These are phyloP conservation scores for Aphidius ervi DNA, from an alignment of 1,140 invertebrate genomes.

Conservation along the genomic window DNA sequence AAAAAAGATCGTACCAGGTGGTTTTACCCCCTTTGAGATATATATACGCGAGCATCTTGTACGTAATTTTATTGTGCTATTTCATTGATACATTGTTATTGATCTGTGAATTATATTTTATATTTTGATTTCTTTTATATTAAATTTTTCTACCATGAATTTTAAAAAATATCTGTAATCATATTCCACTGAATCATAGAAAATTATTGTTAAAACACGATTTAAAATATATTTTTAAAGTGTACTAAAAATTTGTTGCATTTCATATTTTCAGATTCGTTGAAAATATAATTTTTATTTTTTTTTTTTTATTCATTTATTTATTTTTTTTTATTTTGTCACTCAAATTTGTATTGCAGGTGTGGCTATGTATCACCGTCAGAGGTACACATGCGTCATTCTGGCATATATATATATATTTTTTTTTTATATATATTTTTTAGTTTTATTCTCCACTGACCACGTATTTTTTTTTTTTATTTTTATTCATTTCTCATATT, in stretches of 20 bases:
- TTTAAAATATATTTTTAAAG: conserved; percentile 1
- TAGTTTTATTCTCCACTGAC: not conserved
- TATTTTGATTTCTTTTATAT: not conserved
- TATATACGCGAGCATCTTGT: conserved; percentile 3
- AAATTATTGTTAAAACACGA: not conserved
- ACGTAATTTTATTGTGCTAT: conserved; percentile 13
- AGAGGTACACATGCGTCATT: conserved; percentile 12
- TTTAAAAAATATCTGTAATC: not conserved
- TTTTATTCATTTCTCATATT: conserved; percentile 6
- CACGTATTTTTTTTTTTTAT: conserved; percentile 8
- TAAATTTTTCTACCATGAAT: not conserved
- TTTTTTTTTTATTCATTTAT: too few species aligned
- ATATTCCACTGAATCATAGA: not conserved
- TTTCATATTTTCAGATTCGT: too few species aligned
- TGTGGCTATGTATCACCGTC: conserved; percentile 17
- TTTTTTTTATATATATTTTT: too few species aligned
- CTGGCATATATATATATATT: not conserved
- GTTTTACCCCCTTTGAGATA: not conserved
- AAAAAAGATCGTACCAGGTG: conserved; percentile 11
- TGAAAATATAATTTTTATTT: too few species aligned
- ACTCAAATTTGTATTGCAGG: conserved; percentile 2
- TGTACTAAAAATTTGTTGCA: not conserved
- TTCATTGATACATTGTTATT: conserved; percentile 17
- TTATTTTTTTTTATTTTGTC: too few species aligned
- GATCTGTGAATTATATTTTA: not conserved